Conservation (phyloP, 2,113 vertebrate genomes). For the Scolopax mira region DNA sequence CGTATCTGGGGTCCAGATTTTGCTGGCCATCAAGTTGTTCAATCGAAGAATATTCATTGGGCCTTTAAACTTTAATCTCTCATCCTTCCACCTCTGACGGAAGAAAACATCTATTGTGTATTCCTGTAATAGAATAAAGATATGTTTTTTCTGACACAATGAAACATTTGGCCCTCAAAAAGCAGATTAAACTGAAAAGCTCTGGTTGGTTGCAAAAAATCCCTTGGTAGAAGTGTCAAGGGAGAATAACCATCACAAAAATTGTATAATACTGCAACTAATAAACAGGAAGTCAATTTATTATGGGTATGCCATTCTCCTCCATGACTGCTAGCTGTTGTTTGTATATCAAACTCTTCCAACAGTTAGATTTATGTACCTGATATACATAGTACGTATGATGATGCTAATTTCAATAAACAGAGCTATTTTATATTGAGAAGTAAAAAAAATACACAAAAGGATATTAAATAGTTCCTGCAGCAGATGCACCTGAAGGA, state of each 20-base stretch:
- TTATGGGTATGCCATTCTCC: not conserved
- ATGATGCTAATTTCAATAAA: not conserved
- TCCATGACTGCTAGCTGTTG: not conserved
- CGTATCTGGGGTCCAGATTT: conserved; percentile 99
- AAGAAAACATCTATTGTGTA: conserved; percentile 99
- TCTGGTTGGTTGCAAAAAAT: not conserved
- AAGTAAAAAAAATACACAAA: not conserved
- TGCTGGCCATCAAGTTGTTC: conserved; percentile 99
- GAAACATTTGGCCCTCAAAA: not conserved
- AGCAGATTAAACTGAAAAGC: not conserved
- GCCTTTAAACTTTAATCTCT: conserved; percentile 92
- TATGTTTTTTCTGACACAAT: not conserved
- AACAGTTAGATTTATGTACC: not conserved
- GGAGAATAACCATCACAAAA: not conserved
- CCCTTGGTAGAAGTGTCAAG: not conserved
- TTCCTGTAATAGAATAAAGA: conserved; percentile 78
- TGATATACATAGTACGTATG: not conserved
- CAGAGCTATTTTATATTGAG: not conserved
- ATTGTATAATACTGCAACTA: not conserved
- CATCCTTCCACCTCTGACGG: conserved; percentile 97
- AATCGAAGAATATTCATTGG: conserved; percentile 96
- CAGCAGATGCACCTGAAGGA: not conserved
- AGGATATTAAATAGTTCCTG: not conserved
- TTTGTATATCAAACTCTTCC: not conserved
- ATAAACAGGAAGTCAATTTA: not conserved